Percentiles rank a stretch among this genome's conserved stretches.
phyloP scores from a whole-genome alignment of 2,113 vertebrate species.

The Siphamia tubifer region DNA sequence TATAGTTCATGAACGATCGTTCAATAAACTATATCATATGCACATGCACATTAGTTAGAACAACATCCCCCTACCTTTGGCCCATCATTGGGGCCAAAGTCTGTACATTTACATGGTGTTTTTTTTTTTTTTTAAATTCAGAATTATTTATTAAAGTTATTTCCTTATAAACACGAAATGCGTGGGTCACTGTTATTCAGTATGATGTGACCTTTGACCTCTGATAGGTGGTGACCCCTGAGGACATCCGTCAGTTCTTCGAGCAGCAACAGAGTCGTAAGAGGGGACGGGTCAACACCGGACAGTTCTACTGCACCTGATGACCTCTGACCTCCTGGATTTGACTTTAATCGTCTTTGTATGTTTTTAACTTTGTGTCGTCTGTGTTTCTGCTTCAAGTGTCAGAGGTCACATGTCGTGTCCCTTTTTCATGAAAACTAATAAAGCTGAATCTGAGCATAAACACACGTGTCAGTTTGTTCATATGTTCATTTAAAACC shows the following conservation, averaged over 20 bases:
- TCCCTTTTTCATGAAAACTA: constrained; percentile 20
- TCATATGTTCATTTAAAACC: no score
- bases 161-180: no score
- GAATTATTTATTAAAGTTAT: no score
- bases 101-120: no score
- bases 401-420: neutral
- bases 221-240: constrained; percentile 91
- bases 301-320: constrained; percentile 72
- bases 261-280: constrained; percentile 93
- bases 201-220: neutral
- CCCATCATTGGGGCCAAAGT: no score
- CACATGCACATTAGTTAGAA: no score
- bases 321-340: neutral
- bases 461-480: neutral
- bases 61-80: no score
- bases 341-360: neutral
- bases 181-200: neutral
- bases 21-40: no score
- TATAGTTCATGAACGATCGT: no score
- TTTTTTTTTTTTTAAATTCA: no score
- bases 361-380: neutral
- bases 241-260: constrained; percentile 96
- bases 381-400: neutral
- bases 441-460: constrained; percentile 14
- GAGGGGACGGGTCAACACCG: constrained; percentile 73